phyloP scores from a whole-genome alignment of 23 tunicate species.

The Corella eumyota region DNA sequence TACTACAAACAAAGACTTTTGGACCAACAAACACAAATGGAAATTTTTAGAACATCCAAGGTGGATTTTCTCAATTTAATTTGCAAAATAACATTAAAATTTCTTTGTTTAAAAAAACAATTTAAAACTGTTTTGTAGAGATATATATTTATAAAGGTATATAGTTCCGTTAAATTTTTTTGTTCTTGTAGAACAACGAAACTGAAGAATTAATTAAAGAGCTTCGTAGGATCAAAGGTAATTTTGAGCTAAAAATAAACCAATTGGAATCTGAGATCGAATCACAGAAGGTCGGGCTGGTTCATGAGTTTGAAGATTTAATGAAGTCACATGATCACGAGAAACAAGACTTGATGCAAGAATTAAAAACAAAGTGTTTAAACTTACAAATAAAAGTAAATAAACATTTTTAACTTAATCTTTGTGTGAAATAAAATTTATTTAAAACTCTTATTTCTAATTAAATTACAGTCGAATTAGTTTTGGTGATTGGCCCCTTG shows the following conservation, averaged over 20 bases:
- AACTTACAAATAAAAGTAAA: constrained; percentile 43
- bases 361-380: constrained; percentile 12
- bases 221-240: constrained; percentile 12
- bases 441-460: too few species aligned
- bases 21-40: constrained; percentile 32
- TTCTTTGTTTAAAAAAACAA: not conserved
- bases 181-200: constrained; percentile 26
- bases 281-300: constrained; percentile 45
- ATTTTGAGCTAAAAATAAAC: constrained; percentile 19
- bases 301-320: constrained; percentile 36
- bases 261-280: constrained; percentile 45
- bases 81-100: not conserved
- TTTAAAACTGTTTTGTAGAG: not conserved
- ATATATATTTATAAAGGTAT: not conserved
- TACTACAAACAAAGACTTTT: constrained; percentile 40
- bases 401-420: not conserved
- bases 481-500: too few species aligned
- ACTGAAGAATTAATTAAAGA: constrained; percentile 28
- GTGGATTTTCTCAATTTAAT: constrained; percentile 18
- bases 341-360: constrained; percentile 8
- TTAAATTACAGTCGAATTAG: too few species aligned
- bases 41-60: constrained; percentile 45
- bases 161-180: not conserved
- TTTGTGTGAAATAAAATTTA: not conserved
- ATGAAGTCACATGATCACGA: constrained; percentile 33